Percentiles rank a stretch among this genome's conserved stretches.
Conservation (phyloP, 2,113 vertebrate species). For the Aspiorhynchus laticeps region DNA sequence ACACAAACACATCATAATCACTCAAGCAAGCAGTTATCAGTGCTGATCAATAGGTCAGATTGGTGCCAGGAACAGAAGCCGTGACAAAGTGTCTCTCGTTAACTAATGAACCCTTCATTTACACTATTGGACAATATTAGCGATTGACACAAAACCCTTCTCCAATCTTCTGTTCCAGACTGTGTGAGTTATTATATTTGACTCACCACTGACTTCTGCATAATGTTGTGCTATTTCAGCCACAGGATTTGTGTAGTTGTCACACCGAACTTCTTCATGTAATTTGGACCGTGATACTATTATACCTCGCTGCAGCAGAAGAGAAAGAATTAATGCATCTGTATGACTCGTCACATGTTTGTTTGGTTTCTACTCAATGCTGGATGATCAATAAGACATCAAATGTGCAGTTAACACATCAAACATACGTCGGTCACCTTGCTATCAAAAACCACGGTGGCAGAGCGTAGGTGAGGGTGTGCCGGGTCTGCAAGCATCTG, state of each 20-base stretch:
- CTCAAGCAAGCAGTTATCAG: not conserved
- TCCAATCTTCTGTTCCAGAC: not conserved
- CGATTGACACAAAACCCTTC: not conserved
- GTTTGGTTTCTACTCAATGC: not conserved
- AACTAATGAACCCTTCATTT: no score
- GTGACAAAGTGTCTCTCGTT: no score
- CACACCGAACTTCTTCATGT: not conserved
- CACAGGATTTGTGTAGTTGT: not conserved
- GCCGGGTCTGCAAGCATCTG: not conserved
- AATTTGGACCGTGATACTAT: rapidly evolving
- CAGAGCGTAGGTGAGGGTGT: not conserved
- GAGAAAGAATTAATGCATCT: not conserved
- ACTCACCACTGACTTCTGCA: not conserved
- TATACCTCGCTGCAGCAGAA: not conserved
- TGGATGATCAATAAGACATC: no score
- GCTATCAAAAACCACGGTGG: not conserved
- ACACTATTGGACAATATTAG: not conserved
- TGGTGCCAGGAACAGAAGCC: not conserved
- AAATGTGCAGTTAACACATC: not conserved
- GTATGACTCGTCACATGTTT: not conserved
- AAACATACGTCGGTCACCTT: not conserved
- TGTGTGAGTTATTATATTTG: not conserved
- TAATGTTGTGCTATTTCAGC: not conserved
- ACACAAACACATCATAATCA: not conserved
- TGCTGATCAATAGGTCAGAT: not conserved